Conservation (phyloP, 2,113 vertebrate species). For the Chamaea fasciata region DNA sequence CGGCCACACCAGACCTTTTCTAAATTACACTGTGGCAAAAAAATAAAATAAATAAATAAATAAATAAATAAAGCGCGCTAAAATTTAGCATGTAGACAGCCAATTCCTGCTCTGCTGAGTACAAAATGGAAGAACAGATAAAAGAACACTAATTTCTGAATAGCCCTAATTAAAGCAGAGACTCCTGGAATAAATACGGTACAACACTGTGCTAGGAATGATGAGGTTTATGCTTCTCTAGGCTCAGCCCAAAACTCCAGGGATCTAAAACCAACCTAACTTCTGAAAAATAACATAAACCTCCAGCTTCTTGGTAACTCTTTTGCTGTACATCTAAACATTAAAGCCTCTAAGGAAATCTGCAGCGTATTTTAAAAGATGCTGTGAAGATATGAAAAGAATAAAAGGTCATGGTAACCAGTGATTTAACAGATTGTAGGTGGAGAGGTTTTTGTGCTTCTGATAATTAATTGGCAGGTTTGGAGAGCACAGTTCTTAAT, state of each 20-base stretch:
- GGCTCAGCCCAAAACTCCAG: constrained; percentile 23
- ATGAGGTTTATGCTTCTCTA: not conserved
- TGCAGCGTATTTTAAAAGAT: constrained; percentile 62
- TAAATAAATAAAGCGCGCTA: too few relatives aligned
- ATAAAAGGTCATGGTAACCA: constrained; percentile 62
- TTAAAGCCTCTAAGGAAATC: constrained; percentile 54
- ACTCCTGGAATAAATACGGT: not conserved
- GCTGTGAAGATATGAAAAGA: constrained; percentile 61
- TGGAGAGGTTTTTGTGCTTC: constrained; percentile 45
- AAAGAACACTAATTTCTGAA: not conserved
- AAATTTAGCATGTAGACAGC: not conserved
- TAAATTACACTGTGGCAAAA: not conserved
- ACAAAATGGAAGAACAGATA: not conserved
- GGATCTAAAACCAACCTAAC: constrained; percentile 17
- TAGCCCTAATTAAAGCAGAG: not conserved
- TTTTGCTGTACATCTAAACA: constrained; percentile 35
- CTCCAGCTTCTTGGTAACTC: constrained; percentile 33
- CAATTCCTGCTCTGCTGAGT: not conserved
- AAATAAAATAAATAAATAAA: too few relatives aligned
- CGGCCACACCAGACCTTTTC: accelerated
- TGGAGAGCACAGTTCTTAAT: constrained; percentile 58
- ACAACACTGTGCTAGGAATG: not conserved
- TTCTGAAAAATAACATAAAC: constrained; percentile 49
- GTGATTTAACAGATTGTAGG: constrained; percentile 38
- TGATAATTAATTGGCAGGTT: constrained; percentile 70